Base-by-base conservation (phyloP, 2,888 invertebrate species). In the Andrena chrysosceles region DNA sequence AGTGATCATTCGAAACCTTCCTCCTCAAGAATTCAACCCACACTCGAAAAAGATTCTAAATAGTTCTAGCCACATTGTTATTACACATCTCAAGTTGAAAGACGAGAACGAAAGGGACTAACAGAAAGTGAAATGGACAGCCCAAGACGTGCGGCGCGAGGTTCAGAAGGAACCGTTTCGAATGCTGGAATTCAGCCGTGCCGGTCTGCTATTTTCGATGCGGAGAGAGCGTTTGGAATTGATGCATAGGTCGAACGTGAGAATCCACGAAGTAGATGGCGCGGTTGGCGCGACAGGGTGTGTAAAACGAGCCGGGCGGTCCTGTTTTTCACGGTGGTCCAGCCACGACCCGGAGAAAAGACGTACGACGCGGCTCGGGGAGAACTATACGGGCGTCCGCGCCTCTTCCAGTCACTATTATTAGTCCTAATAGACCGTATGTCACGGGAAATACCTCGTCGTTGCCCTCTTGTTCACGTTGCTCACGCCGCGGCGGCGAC, bases 391-490 rank as follows among this genome's bases (percentile, higher is more conserved):
- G 78, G 69, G 84, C 72, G 69, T 79, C 69, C 72, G 74, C 59
- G 81, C 56, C 73, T 79, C 70, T 56, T 84, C 83, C 73, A 68
- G 77, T 77, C 81, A 86, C 91, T 93, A 93, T 93, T 93, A 93
- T 93, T 93, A 93, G 93, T 90, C 89, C 91, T 93, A 92, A 93
- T 93, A 92, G 92, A 90, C 92, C 93, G 92, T 92, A 89, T 93
- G 93, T 92, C 91, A 90, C 83, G 62, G 82, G 83, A 31, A 69
- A 71, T 63, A 75, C 56, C 66, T 59, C 70, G 70, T 10, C 67
- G 69, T 35, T 59, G 74, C 31, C 33, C 63, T 66, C 70, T 73
- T 68, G 67, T 63, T 62, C 67, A 42, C 70, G 2, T 69, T 64
- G 67, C 52, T 62, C 67, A 42, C 70, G 2, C 29, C 59, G 62